Evolutionary conservation across 2,797 vertebrate genomes (phyloP), one percentile per base, ranked within the genome.

Genomic region (Muscicapa comitata): DNA sequence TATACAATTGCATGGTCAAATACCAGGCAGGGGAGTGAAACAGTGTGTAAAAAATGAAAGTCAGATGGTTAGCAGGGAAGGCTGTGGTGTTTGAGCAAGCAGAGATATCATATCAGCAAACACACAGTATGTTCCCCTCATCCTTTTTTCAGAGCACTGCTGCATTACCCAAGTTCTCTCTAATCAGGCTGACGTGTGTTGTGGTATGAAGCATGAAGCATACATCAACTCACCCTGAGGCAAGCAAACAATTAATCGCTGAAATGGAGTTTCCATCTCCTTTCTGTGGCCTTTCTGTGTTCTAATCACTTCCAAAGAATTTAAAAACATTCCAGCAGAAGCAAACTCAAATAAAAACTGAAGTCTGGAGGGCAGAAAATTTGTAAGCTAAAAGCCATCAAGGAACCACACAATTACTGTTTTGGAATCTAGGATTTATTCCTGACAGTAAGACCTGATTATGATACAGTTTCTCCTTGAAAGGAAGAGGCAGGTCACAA

Each of bases 261-360:
- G 94, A 96, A 94, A 93, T 55, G 85, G 95, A 93, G 73, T 96
- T 97, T 92, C 91, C 94, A 67, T 88, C 66, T 92, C 83, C 51
- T 90, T 96, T 90, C 76, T 93, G 76, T 58, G 93, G 90, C 91
- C 79, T 93, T 94, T 90, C 67, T 88, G 40, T 88, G 51, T 74
- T 96, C 82, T 92, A 88, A 86, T 91, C 66, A 95, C 93, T 94
- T 95, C 90, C 75, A 91, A 76, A 85, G 65, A 96, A 92, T 47
- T 92, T 67, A 15, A 67, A 73, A 92, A 80, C 72, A 75, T 90
- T 66, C 62, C 51, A 88, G 51, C 48, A 77, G 79, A 90, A 93
- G 81, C 16, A 90, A 82, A 91, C 71, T 31, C 63, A 92, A 86
- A 81, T 74, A 28, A 54, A 94, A 93, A 82, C 42, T 57, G 54